Evolutionary conservation across 2,888 invertebrate species (phyloP), one percentile per base, ranked within the genome.

Genomic region (Pollenia amentaria): DNA sequence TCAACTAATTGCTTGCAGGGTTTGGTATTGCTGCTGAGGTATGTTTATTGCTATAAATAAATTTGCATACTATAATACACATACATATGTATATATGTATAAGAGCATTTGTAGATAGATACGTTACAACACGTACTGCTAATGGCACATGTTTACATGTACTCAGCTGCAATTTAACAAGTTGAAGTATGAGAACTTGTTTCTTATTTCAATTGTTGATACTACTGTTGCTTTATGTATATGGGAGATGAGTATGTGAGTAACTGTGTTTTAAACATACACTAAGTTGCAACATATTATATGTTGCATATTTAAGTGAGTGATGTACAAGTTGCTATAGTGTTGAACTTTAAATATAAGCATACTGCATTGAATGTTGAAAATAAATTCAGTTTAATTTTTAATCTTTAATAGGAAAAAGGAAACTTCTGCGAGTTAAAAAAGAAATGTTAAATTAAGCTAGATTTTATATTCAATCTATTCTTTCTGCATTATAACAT

Each of bases 81-180:
- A 44, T 60, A 29, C 9, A 10, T 21, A 9, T 64, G 29, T 53
- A 44, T 51, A 18, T 38, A 2, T 40, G 18, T 42, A 16, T 18
- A 40, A 1, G 3, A 21, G 9, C 9, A 16, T 29, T 38, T 46
- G 18, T 46, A 62, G 16, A 69, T 60, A 21, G 65, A 77, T 69
- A 55, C 62, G 40, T 57, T 57, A 40, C 65, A 72, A 60, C 77
- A 78, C 46, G 48, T 72, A 42, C 16, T 53, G 14, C 21, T 76
- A 55, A 53, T 76, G 75, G n/a, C 80, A 80, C 48, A 80, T 80
- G 80, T 65, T 80, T 70, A 65, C 76, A 76, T 72, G 70, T 70
- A 53, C 80, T 80, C 75, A 80, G 79, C 75, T 70, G 70, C 62
- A 79, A 51, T 75, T 80, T 69, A 48, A 76, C 75, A 80, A 14